phyloP scores from a whole-genome alignment of 2,888 invertebrate genomes.

The Caenorhabditis wallacei region DNA sequence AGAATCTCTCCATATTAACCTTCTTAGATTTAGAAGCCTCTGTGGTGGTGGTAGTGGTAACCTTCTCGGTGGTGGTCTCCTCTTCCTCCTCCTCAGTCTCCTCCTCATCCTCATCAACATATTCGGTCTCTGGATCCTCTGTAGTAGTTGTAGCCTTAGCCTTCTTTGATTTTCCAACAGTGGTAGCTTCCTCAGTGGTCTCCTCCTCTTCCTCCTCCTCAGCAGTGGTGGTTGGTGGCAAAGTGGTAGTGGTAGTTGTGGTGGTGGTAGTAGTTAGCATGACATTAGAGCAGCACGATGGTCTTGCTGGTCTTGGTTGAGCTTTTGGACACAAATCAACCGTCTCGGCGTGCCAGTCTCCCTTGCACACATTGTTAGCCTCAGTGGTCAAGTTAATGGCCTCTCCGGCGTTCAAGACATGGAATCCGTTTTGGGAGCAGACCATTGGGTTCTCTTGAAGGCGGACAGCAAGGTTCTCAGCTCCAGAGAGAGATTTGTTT shows the following conservation, averaged over 20 bases:
- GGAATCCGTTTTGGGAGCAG: slow-evolving; percentile 82
- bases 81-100: slow-evolving; percentile 40
- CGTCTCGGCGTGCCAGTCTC: slow-evolving; percentile 72
- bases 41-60: slow-evolving; percentile 8
- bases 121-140: slow-evolving; percentile 22
- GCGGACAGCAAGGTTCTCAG: slow-evolving; percentile 80
- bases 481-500: slow-evolving; percentile 77
- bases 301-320: slow-evolving; percentile 69
- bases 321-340: slow-evolving; percentile 79
- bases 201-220: slow-evolving; percentile 58
- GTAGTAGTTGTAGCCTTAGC: slow-evolving; percentile 10
- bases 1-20: slow-evolving; percentile 82
- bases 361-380: slow-evolving; percentile 80
- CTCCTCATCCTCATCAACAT: slow-evolving; percentile 38
- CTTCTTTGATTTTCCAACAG: slow-evolving; percentile 29
- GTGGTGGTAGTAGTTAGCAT: slow-evolving; percentile 47
- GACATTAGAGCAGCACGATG: slow-evolving; percentile 73
- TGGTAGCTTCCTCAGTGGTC: slow-evolving; percentile 44
- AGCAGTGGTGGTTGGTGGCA: slow-evolving; percentile 25
- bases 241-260: slow-evolving; percentile 26
- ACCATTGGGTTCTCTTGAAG: slow-evolving; percentile 83
- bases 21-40: slow-evolving; percentile 49
- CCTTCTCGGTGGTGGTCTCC: slow-evolving; percentile 33
- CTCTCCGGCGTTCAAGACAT: slow-evolving; percentile 82
- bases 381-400: slow-evolving; percentile 82